Base-by-base conservation (phyloP, 2,797 vertebrate genomes). In the Paguma larvata region DNA sequence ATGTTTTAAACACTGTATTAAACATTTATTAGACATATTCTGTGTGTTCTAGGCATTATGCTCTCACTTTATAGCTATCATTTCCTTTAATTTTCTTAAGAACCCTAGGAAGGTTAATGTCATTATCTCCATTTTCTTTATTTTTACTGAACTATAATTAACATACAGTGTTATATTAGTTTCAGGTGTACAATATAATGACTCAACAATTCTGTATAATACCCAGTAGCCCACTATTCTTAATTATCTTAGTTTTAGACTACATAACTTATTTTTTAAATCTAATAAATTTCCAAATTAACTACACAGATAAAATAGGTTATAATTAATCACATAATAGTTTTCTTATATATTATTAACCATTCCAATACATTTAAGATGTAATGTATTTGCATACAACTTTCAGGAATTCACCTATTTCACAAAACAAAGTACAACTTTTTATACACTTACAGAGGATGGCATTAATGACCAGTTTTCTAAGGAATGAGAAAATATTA, bases 261-360 rank as follows among this genome's bases (percentile, higher is more conserved):
- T 62, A 68, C 62, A 84, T 32, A 6, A 5, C 3, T 91, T 88
- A 80, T 48, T 85, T 87, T 30, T 83, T 44, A 77, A 72, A 93
- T 73, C 21, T 80, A 67, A 92, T 78, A 88, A 3, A 48, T 88
- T 77, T 85, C 15, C 23, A 90, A 94, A 67, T 77, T 51, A 97
- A 59, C 3, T 70, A 85, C 14, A 75, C 10, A 89, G 21, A 30
- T 53, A 72, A 53, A 83, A 41, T 48, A 90, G 19, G 11, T 94
- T 94, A 84, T 48, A 13, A 89, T 80, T 85, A 87, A 90, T 65
- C 8, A 65, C 15, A 89, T 73, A 56, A 79, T 78, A 30, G 1
- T 56, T 79, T 96, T 88, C n/a, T 94, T 91, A 8, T 59, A 95
- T 72, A 73, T 94, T 78, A 68, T 15, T 73, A 46, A 48, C 32